Conservation (phyloP, 2,888 invertebrate species). For the Neoscelio sp. region DNA sequence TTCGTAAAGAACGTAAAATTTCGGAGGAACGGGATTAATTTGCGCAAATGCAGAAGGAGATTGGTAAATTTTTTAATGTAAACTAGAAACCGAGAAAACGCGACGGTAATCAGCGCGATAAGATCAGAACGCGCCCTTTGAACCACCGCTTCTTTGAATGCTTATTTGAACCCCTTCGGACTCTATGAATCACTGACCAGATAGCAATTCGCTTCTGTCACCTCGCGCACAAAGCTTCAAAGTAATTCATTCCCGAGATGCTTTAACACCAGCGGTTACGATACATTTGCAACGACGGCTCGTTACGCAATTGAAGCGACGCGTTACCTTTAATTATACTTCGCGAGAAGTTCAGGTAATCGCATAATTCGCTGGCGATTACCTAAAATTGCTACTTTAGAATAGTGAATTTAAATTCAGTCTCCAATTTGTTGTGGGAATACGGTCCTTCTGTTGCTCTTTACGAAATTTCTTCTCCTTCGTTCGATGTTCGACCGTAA, state of each 20-base stretch:
- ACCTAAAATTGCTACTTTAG: too few species aligned
- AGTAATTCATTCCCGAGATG: constrained; percentile 71
- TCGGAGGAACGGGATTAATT: too few species aligned
- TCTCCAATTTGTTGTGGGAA: too few species aligned
- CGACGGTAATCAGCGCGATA: constrained; percentile 62
- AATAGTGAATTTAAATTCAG: too few species aligned
- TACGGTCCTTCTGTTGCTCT: too few species aligned
- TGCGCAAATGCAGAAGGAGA: constrained; percentile 25
- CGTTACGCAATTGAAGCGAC: constrained; percentile 30
- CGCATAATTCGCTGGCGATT: too few species aligned
- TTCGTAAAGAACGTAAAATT: too few species aligned
- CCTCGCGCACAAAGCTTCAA: constrained; percentile 68
- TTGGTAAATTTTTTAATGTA: constrained; percentile 37
- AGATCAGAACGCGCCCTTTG: constrained; percentile 69
- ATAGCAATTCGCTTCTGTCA: constrained; percentile 71
- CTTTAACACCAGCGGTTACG: constrained; percentile 46
- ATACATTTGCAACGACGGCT: constrained; percentile 34
- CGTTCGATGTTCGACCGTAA: too few species aligned
- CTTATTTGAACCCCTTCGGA: constrained; percentile 74
- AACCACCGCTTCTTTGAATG: constrained; percentile 72
- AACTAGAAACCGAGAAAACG: constrained; percentile 45
- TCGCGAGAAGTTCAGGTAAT: too few species aligned
- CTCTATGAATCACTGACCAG: constrained; percentile 59
- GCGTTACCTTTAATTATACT: constrained; percentile 36
- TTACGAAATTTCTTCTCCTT: too few species aligned